Evolutionary conservation across 2,113 vertebrate genomes (phyloP), one percentile per base, ranked within the genome.

Genomic region (Phylloscopus trochilus): DNA sequence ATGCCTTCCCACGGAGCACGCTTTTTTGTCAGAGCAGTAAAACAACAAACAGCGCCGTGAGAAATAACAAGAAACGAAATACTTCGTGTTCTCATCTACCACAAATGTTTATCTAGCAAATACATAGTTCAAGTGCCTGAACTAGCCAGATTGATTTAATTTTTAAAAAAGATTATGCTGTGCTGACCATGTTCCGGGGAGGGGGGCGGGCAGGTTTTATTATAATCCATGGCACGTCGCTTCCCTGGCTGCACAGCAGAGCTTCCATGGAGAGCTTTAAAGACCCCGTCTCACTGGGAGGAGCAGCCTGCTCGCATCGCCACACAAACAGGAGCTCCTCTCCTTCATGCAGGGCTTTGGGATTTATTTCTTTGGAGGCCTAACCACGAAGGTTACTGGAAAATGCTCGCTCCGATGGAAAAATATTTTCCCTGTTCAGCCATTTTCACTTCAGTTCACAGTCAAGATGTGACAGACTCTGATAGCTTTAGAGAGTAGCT

Each of bases 81-180:
- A 79, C 83, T 95, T 68, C 6, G 60, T 95, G 95, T 94, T 95
- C 94, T 83, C 90, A 92, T 86, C 91, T 64, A 37, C 55, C 1
- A 4, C 46, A 33, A 92, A 86, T 96, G 92, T 96, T 97, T 97
- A 80, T 76, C 92, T 62, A 94, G 78, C 92, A 97, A 97, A 97
- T 87, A 92, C 13, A 58, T 58, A 56, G 75, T 89, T 94, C 87
- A 93, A 91, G 77, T 30, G 62, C 66, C 87, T 87, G 79, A 92
- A 83, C 87, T 47, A 14, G 79, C 81, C 93, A 89, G 52, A 87
- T 68, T 91, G 67, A 53, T 92, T 93, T 95, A n/a, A 87, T 84
- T 96, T 95, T 64, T 49, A 49, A 15, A 17, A 60, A 64, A 56
- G 64, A 35, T 62, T 88, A 41, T 62, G 72, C 41, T 63, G 18